Conservation (phyloP, 2,888 invertebrate genomes). For the Bimastos eiseni region DNA sequence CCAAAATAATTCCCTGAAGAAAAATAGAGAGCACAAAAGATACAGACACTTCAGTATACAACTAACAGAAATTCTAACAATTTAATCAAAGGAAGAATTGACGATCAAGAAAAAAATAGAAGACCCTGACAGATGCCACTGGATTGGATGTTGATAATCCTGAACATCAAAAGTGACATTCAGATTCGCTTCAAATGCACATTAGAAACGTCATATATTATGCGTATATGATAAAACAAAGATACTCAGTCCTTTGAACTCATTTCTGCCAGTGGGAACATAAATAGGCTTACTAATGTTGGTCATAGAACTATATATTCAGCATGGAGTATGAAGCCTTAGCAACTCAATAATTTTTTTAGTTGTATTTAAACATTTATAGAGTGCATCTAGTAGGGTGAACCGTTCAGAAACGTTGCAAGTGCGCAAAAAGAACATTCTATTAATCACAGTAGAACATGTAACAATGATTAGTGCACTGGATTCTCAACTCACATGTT, state of each 20-base stretch:
- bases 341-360: no score
- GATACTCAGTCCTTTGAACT: background rate
- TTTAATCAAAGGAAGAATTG: background rate
- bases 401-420: no score
- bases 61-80: background rate
- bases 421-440: no score
- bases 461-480: no score
- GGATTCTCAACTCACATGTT: background rate
- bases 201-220: background rate
- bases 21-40: background rate
- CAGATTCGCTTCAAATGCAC: background rate
- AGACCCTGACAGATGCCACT: background rate
- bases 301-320: background rate
- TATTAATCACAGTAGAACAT: no score
- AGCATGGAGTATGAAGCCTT: background rate
- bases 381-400: no score
- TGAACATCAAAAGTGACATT: background rate
- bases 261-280: background rate
- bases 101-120: background rate
- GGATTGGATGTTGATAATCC: background rate
- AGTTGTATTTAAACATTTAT: no score
- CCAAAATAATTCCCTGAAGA: slow-evolving; percentile 87
- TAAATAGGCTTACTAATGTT: background rate
- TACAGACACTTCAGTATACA: background rate
- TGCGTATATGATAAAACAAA: background rate